A percentile compares a stretch with the other conserved stretches of the same genome.
Conservation (phyloP, 2,888 invertebrate species). For the Augochlorella aurata region DNA sequence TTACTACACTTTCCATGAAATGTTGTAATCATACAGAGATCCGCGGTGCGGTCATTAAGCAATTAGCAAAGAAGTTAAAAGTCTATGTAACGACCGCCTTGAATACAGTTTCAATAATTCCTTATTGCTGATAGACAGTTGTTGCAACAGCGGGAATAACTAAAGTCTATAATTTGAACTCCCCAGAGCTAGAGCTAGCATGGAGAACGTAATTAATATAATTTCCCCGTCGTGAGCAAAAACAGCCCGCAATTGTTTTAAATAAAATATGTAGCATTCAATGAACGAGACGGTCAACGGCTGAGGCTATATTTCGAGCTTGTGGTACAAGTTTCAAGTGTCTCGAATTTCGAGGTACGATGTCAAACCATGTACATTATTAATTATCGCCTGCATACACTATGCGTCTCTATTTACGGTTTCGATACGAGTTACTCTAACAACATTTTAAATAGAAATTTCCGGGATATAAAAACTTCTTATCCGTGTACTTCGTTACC, state of each 20-base stretch:
- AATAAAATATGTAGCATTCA: background rate
- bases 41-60: background rate
- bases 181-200: background rate
- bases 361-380: background rate
- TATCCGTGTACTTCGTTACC: no score
- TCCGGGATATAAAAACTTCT: no score
- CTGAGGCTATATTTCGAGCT: background rate
- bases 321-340: background rate
- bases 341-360: background rate
- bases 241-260: background rate
- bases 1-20: no score
- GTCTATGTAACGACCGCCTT: background rate
- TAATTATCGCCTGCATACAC: background rate
- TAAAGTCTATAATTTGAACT: background rate
- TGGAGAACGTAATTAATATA: no score
- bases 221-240: background rate
- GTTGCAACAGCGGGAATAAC: background rate
- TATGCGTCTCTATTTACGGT: no score
- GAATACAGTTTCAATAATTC: background rate
- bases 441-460: no score
- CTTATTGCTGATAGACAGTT: background rate
- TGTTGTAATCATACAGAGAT: no score
- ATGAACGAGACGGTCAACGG: background rate
- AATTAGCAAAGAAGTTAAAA: background rate
- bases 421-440: no score